Evolutionary conservation across 2,888 invertebrate genomes (phyloP).

Genomic region (Neoitamus cyanurus): DNA sequence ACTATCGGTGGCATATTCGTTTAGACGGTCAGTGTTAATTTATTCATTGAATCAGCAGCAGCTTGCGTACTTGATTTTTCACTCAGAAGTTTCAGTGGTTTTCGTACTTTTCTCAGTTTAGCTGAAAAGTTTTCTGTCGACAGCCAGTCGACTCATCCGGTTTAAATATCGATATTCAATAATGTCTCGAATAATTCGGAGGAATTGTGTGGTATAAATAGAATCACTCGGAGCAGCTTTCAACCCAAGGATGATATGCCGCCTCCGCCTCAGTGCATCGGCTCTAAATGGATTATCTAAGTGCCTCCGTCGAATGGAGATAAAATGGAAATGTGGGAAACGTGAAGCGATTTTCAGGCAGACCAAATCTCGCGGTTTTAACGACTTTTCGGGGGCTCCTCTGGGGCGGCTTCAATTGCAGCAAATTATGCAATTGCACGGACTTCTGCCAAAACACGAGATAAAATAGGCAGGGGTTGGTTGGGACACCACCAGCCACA

Average conservation of each 20-base stretch:
- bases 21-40: constrained; percentile 66
- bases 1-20: constrained; percentile 50
- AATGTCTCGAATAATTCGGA: background rate
- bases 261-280: constrained; percentile 2
- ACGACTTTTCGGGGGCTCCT: background rate
- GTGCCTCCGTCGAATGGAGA: background rate
- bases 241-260: constrained; percentile 10
- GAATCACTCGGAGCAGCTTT: constrained; percentile 9
- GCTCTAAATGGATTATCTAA: background rate
- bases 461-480: background rate
- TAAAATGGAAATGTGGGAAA: background rate
- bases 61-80: constrained; percentile 13
- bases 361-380: background rate
- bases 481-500: background rate
- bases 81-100: background rate
- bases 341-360: constrained; percentile 37
- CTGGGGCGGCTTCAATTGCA: background rate
- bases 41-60: constrained; percentile 66
- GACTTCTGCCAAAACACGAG: constrained; percentile 41
- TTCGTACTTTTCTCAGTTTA: constrained; percentile 7
- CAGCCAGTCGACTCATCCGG: background rate
- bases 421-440: constrained; percentile 47
- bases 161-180: constrained; percentile 25
- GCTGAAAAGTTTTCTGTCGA: background rate
- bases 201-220: constrained; percentile 36